These are phyloP conservation scores for Amphibalanus amphitrite DNA, from an alignment of 1,140 invertebrate genomes.

Conservation along the genomic window DNA sequence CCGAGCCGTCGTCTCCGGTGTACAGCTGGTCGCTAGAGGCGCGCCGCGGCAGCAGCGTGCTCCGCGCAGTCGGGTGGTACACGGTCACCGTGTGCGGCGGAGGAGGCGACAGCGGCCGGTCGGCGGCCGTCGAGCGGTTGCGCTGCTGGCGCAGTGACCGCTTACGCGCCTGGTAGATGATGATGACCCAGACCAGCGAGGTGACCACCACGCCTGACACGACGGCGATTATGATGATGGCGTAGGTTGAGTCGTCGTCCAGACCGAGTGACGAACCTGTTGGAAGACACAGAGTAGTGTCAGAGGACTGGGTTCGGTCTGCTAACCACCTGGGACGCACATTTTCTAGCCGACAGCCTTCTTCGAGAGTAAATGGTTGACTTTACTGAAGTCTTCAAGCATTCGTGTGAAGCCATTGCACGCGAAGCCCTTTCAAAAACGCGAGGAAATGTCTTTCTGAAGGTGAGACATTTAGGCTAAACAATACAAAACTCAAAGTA, in stretches of 20 bases:
- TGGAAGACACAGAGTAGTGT: too few relatives aligned
- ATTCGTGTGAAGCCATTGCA: too few relatives aligned
- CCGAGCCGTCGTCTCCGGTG: constrained; percentile 26
- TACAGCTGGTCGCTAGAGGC: neutral
- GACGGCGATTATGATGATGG: constrained; percentile 71
- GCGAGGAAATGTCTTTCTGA: too few relatives aligned
- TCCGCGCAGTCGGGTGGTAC: constrained; percentile 42
- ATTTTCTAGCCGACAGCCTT: too few relatives aligned
- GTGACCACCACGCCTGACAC: constrained; percentile 76
- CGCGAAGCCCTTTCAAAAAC: too few relatives aligned
- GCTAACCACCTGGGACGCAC: too few relatives aligned
- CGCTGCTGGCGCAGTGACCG: constrained; percentile 25
- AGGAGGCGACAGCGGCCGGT: constrained; percentile 24
- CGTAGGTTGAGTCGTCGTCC: constrained; percentile 48
- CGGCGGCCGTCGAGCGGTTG: constrained; percentile 20
- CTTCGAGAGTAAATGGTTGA: too few relatives aligned
- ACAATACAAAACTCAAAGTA: too few relatives aligned
- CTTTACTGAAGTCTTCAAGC: too few relatives aligned
- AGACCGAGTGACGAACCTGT: constrained; percentile 23
- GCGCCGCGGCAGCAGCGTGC: too few relatives aligned
- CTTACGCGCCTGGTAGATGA: constrained; percentile 70
- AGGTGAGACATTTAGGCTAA: too few relatives aligned
- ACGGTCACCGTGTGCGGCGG: constrained; percentile 29
- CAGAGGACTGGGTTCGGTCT: too few relatives aligned
- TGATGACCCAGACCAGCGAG: constrained; percentile 76